Conservation (phyloP, 2,113 vertebrate genomes). For the Hylia prasina region DNA sequence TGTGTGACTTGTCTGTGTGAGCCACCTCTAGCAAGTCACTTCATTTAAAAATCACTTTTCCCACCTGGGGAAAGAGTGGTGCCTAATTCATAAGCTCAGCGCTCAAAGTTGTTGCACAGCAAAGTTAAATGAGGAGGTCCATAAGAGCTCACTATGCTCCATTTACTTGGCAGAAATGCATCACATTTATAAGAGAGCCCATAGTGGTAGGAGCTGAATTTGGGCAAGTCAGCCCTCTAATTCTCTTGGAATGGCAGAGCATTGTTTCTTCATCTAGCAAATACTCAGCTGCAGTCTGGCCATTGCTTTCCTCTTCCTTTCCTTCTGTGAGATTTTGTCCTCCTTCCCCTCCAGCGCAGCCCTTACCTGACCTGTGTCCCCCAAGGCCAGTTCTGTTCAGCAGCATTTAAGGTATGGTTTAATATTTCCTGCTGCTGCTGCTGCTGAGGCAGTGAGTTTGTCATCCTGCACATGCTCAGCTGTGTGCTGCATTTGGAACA, state of each 20-base stretch:
- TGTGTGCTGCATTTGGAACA: background rate
- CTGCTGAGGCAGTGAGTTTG: background rate
- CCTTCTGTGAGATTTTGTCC: background rate
- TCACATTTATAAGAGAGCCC: background rate
- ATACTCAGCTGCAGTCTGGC: background rate
- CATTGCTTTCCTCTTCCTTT: background rate
- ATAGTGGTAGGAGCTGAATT: background rate
- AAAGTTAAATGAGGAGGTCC: background rate
- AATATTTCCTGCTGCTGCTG: background rate
- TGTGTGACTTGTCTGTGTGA: background rate
- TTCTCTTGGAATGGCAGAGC: background rate
- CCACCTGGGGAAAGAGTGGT: background rate
- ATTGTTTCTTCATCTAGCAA: background rate
- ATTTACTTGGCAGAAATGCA: background rate
- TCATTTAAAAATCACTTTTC: slow-evolving; percentile 29
- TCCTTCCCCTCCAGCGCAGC: background rate
- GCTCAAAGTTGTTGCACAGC: background rate
- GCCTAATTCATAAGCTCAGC: slow-evolving; percentile 14
- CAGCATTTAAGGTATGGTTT: background rate
- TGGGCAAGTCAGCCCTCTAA: background rate
- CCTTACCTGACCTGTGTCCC: background rate
- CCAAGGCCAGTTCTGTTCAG: background rate
- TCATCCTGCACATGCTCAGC: background rate
- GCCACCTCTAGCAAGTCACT: background rate
- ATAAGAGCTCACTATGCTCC: background rate